A percentile compares a stretch with the other conserved stretches of the same genome.
These are phyloP conservation scores for Oscheius sp. DNA, from an alignment of 2,888 invertebrate species.

Conservation along the genomic window DNA sequence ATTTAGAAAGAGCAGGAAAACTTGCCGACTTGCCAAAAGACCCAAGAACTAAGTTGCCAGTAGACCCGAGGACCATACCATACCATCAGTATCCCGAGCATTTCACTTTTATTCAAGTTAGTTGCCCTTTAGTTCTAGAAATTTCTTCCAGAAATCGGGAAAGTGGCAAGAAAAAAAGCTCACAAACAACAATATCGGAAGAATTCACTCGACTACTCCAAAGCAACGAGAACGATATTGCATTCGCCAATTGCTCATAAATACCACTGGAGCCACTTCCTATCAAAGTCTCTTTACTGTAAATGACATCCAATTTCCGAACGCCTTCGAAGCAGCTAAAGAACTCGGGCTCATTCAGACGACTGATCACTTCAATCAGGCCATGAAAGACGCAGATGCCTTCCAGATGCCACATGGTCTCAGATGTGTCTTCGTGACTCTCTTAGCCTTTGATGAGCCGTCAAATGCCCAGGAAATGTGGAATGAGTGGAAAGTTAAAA, in stretches of 20 bases:
- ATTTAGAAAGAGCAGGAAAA: background rate
- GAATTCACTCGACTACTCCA: background rate
- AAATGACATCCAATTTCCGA: background rate
- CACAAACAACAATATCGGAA: background rate
- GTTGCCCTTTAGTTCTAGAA: too few species aligned
- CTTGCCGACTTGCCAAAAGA: background rate
- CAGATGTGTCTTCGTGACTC: conserved; percentile 22
- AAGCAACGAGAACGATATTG: background rate
- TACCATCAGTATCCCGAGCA: conserved; percentile 13
- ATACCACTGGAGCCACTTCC: conserved; percentile 1
- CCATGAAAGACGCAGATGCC: conserved; percentile 2
- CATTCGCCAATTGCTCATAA: background rate
- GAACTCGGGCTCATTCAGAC: background rate
- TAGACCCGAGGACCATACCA: background rate
- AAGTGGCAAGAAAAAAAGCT: background rate
- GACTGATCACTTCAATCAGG: background rate
- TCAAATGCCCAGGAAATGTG: conserved; percentile 9
- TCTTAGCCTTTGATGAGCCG: conserved; percentile 18
- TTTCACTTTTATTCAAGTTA: background rate
- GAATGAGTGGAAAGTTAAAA: conserved; percentile 1
- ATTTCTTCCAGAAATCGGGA: too few species aligned
- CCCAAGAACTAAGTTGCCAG: too few species aligned
- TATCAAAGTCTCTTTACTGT: background rate
- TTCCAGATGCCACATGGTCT: conserved; percentile 33
- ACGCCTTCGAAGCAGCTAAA: conserved; percentile 1